phyloP scores from a whole-genome alignment of 2,888 invertebrate species.

The Pinctada fucata region DNA sequence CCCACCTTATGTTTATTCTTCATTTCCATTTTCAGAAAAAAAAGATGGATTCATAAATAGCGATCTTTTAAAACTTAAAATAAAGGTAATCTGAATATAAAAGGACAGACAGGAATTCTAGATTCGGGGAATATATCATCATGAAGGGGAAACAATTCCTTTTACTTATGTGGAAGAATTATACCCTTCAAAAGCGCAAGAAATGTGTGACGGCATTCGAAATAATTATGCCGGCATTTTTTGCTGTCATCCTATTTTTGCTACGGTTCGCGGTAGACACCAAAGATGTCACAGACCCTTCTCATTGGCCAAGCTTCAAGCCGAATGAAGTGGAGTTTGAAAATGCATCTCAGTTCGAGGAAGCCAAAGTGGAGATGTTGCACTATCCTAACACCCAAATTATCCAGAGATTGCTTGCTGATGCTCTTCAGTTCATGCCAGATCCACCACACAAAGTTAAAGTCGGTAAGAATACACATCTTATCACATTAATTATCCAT shows the following conservation, averaged over 20 bases:
- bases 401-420: constrained; percentile 9
- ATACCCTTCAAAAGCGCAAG: constrained; percentile 60
- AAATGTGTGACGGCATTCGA: constrained; percentile 64
- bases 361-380: neutral
- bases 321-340: neutral
- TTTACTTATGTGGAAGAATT: constrained; percentile 66
- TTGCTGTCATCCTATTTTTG: constrained; percentile 56
- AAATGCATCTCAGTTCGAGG: neutral
- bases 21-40: no score
- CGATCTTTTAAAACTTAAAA: no score
- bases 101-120: no score
- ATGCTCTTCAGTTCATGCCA: neutral
- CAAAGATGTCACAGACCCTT: constrained; percentile 3
- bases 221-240: constrained; percentile 58
- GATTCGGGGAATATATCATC: neutral
- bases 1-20: no score
- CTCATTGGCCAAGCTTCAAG: constrained; percentile 24
- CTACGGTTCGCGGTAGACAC: constrained; percentile 44
- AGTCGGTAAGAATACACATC: no score
- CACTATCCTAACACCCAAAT: constrained; percentile 18
- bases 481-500: no score
- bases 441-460: neutral
- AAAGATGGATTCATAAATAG: no score
- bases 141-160: constrained; percentile 53
- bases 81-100: no score